Evolutionary conservation across 2,113 vertebrate species (phyloP).

Genomic region (Rhea pennata): DNA sequence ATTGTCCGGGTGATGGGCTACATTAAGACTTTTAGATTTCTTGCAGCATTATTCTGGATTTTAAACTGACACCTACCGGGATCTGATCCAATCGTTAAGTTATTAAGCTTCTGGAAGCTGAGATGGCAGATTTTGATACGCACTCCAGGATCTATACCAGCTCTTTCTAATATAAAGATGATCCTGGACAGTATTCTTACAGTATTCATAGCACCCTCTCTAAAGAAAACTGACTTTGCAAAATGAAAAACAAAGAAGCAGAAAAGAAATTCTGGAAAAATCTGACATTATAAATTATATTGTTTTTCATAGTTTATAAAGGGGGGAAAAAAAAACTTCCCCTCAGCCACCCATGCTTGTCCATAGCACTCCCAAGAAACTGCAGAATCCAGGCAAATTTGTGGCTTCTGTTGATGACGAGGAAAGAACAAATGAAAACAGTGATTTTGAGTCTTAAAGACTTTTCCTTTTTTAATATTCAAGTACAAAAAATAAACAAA

Average conservation of each 20-base stretch:
- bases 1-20: background rate
- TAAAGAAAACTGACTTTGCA: background rate
- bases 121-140: too few species aligned
- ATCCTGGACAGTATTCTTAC: too few species aligned
- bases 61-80: background rate
- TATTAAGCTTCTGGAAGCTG: background rate
- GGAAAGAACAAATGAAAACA: background rate
- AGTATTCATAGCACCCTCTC: background rate
- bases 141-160: background rate
- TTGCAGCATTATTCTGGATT: background rate
- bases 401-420: background rate
- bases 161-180: background rate
- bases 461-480: constrained; percentile 67
- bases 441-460: background rate
- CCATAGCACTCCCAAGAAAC: background rate
- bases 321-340: background rate
- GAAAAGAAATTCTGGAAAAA: background rate
- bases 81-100: too few species aligned
- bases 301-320: background rate
- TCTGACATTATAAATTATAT: background rate
- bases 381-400: background rate
- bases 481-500: constrained; percentile 59
- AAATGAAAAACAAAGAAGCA: background rate
- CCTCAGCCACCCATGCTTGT: background rate
- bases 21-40: background rate